These are phyloP conservation scores for Plectrocnemia conspersa DNA, from an alignment of 1,140 invertebrate species.

Conservation along the genomic window DNA sequence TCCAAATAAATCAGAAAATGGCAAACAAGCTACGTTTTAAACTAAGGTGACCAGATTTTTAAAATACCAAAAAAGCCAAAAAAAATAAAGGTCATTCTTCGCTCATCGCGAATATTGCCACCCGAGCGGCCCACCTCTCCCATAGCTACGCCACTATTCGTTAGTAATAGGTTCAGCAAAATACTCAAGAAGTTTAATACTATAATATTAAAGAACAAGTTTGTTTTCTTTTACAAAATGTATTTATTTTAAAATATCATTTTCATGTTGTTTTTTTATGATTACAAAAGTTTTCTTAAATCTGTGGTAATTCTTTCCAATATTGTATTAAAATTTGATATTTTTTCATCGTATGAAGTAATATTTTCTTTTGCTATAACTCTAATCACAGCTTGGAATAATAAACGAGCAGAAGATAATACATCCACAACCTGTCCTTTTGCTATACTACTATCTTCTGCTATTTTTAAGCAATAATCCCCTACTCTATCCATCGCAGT, in stretches of 20 bases:
- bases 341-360: constrained; percentile 40
- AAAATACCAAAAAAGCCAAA: too few relatives aligned
- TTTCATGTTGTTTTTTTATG: not conserved
- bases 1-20: too few relatives aligned
- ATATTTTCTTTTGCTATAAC: constrained; percentile 51
- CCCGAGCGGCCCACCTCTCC: too few relatives aligned
- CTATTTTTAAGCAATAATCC: constrained; percentile 41
- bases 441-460: constrained; percentile 54
- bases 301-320: constrained; percentile 44
- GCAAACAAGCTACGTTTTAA: too few relatives aligned
- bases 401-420: constrained; percentile 58
- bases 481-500: constrained; percentile 41
- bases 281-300: constrained; percentile 3
- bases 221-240: too few relatives aligned
- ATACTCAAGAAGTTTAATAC: too few relatives aligned
- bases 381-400: constrained; percentile 52
- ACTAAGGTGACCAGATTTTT: too few relatives aligned
- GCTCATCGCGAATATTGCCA: too few relatives aligned
- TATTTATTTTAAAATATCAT: not conserved
- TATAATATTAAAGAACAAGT: too few relatives aligned
- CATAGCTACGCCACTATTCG: too few relatives aligned
- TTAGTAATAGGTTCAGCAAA: too few relatives aligned
- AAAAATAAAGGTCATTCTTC: too few relatives aligned
- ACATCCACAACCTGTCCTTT: constrained; percentile 52
- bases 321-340: constrained; percentile 39